These are phyloP conservation scores for Chrysoperla carnea DNA, from an alignment of 1,140 invertebrate species.

Conservation along the genomic window DNA sequence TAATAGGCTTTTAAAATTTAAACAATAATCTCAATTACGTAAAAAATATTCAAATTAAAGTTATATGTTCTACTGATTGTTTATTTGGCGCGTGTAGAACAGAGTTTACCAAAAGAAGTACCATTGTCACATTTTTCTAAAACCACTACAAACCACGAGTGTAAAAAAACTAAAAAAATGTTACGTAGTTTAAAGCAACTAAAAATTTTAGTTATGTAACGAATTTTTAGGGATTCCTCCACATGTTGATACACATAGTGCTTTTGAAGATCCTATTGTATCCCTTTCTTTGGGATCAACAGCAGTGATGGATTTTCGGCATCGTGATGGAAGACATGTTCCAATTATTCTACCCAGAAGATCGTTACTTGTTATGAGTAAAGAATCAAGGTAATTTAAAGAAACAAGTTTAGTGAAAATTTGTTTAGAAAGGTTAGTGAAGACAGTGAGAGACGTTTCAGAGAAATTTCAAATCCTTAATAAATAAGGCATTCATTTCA, in stretches of 20 bases:
- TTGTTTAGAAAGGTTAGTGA: not conserved
- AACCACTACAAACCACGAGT: too few relatives aligned
- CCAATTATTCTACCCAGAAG: slow-evolving; percentile 51
- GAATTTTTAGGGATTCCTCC: slow-evolving; percentile 64
- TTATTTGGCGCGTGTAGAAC: too few relatives aligned
- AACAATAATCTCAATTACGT: too few relatives aligned
- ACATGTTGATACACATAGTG: slow-evolving; percentile 90
- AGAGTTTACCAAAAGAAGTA: too few relatives aligned
- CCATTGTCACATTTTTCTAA: too few relatives aligned
- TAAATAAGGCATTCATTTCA: too few relatives aligned
- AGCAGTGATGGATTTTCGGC: slow-evolving; percentile 77
- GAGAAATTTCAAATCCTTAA: too few relatives aligned
- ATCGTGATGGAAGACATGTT: slow-evolving; percentile 34
- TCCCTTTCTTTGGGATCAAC: slow-evolving; percentile 76
- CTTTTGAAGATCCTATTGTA: slow-evolving; percentile 77
- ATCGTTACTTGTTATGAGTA: slow-evolving; percentile 71
- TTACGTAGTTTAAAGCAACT: not conserved
- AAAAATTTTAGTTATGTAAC: slow-evolving; percentile 3
- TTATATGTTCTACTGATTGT: too few relatives aligned
- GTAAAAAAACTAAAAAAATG: too few relatives aligned
- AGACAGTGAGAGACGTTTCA: not conserved
- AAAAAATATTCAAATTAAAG: too few relatives aligned
- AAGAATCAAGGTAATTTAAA: slow-evolving; percentile 45
- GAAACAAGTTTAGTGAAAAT: not conserved
- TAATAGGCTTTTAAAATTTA: too few relatives aligned